phyloP scores from a whole-genome alignment of 2,797 vertebrate species.

The Dipus sagitta region DNA sequence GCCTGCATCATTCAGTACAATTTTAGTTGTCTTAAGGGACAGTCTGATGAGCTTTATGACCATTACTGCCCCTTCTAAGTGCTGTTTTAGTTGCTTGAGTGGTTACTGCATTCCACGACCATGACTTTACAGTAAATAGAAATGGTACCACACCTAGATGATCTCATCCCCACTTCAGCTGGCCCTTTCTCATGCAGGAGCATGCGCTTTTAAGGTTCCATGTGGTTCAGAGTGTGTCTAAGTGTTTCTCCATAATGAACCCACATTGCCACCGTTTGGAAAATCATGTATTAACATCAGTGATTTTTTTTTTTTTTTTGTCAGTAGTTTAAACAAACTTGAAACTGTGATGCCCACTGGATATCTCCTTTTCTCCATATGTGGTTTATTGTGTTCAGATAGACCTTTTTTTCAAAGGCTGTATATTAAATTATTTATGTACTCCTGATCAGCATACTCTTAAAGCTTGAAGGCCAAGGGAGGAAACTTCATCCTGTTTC shows the following conservation, averaged over 20 bases:
- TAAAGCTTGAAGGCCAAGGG: conserved; percentile 91
- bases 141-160: background rate
- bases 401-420: conserved; percentile 82
- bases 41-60: background rate
- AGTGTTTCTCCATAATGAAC: background rate
- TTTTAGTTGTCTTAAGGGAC: background rate
- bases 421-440: conserved; percentile 88
- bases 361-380: conserved; percentile 77
- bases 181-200: background rate
- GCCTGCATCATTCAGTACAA: background rate
- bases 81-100: conserved; percentile 23
- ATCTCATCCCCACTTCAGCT: background rate
- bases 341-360: conserved; percentile 75
- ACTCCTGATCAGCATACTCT: conserved; percentile 87
- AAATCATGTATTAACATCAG: conserved; percentile 77
- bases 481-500: conserved; percentile 87
- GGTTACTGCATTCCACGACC: background rate
- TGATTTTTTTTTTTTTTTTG: conserved; percentile 76
- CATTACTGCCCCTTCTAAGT: background rate
- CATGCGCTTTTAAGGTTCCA: background rate
- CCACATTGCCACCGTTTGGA: conserved; percentile 27
- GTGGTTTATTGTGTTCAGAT: conserved; percentile 82
- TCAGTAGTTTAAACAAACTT: conserved; percentile 78
- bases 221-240: background rate
- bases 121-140: background rate